Base-by-base conservation (phyloP, 2,113 vertebrate species). In the Nothocercus julius region DNA sequence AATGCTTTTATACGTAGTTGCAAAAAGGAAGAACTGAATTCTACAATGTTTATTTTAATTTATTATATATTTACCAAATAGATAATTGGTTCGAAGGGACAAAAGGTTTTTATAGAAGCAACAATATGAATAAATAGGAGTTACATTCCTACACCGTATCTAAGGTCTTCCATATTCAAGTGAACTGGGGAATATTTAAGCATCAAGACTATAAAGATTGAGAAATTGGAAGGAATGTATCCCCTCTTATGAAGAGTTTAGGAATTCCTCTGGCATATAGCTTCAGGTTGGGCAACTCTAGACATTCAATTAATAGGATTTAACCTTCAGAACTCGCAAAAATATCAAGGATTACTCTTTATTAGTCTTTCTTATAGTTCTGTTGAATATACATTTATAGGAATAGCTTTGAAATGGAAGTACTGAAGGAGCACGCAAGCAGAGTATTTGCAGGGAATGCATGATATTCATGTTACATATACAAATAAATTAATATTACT, bases 201-300 rank as follows among this genome's bases (percentile, higher is more conserved):
- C 10, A 54, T 5, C 7, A 40, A 38, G 20, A 67, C 27, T 36
- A 13, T 19, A 77, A 67, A 4, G 15, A 34, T 64, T 34, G 62
- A 64, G 14, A 74, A 88, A 5, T 47, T 0, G 0, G 3, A 3
- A 58, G 25, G 17, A 69, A 10, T 56, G 19, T 77, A 32, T 19
- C 3, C 9, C 47, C 5, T 36, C 77, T 54, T 3, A 56, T 36
- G 30, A 4, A 72, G 27, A 89, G 7, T 1, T 82, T 75, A 78
- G 36, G 24, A 66, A 13, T 45, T 51, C 30, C 17, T 38, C 13
- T 56, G 44, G 11, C 16, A 66, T 2, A 53, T 12, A 40, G 18
- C 9, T 83, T 81, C 30, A 83, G 7, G 2, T 30, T n/a, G 49
- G 40, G 38, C 19, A 80, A 20, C 11, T 36, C 56, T 2, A 62